Conservation (phyloP, 1,140 invertebrate genomes). For the Philopotamus ludificatus region DNA sequence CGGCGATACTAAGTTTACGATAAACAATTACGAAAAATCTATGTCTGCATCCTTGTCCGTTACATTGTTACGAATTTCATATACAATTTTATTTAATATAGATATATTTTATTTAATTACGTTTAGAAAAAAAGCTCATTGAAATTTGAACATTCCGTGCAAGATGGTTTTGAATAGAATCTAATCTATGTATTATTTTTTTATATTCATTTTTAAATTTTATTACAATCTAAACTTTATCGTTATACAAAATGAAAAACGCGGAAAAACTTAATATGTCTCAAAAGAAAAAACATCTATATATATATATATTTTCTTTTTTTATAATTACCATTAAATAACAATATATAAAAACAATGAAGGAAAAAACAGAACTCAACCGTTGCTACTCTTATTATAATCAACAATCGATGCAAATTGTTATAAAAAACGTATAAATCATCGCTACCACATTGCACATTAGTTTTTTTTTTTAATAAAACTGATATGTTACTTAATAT, state of each 20-base stretch:
- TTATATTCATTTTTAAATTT: neutral
- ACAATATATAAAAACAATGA: neutral
- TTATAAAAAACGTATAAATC: too few relatives aligned
- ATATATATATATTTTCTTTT: slow-evolving; percentile 9
- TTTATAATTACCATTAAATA: neutral
- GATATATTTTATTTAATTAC: slow-evolving; percentile 40
- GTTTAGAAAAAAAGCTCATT: slow-evolving; percentile 42
- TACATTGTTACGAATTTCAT: slow-evolving; percentile 40
- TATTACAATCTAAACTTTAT: slow-evolving; percentile 10
- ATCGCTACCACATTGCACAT: too few relatives aligned
- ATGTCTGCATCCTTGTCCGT: slow-evolving; percentile 34
- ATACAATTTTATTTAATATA: slow-evolving; percentile 30
- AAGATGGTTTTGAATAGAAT: slow-evolving; percentile 36
- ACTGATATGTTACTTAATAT: too few relatives aligned
- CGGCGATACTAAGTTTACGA: slow-evolving; percentile 31
- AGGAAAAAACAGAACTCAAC: too few relatives aligned
- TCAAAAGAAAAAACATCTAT: slow-evolving; percentile 12
- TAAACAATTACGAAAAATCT: slow-evolving; percentile 38
- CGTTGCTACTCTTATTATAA: too few relatives aligned
- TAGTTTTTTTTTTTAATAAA: too few relatives aligned
- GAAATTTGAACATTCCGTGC: slow-evolving; percentile 43
- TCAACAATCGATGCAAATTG: too few relatives aligned
- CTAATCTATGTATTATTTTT: slow-evolving; percentile 31
- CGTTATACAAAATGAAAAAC: slow-evolving; percentile 12
- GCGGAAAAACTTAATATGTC: slow-evolving; percentile 19